These are phyloP conservation scores for Palaemon carinicauda DNA, from an alignment of 1,140 invertebrate species.

Conservation along the genomic window DNA sequence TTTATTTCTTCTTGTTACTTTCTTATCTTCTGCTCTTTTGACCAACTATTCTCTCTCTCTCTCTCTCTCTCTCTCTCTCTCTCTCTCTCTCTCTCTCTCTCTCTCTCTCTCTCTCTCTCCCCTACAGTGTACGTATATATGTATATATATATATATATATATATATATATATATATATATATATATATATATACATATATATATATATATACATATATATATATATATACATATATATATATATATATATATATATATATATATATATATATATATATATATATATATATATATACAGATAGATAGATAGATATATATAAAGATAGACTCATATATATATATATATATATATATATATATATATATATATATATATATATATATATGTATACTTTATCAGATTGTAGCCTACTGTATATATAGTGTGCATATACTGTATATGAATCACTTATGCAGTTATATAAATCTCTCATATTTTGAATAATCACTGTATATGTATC, in stretches of 20 bases:
- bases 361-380: background rate
- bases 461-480: too few species aligned
- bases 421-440: too few species aligned
- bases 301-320: background rate
- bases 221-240: background rate
- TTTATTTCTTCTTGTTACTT: too few species aligned
- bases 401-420: too few species aligned
- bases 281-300: background rate
- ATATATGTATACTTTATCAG: background rate
- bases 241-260: background rate
- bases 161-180: background rate
- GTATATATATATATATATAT: conserved; percentile 7
- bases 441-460: too few species aligned
- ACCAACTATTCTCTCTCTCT: too few species aligned
- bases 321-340: background rate
- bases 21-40: too few species aligned
- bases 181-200: background rate
- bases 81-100: too few species aligned
- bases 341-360: conserved; percentile 11
- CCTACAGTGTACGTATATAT: background rate
- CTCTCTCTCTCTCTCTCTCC: too few species aligned
- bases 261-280: background rate
- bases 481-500: too few species aligned
- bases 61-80: too few species aligned
- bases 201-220: background rate